Evolutionary conservation across 1,140 invertebrate species (phyloP), one percentile per base, ranked within the genome.

Genomic region (Apis laboriosa): DNA sequence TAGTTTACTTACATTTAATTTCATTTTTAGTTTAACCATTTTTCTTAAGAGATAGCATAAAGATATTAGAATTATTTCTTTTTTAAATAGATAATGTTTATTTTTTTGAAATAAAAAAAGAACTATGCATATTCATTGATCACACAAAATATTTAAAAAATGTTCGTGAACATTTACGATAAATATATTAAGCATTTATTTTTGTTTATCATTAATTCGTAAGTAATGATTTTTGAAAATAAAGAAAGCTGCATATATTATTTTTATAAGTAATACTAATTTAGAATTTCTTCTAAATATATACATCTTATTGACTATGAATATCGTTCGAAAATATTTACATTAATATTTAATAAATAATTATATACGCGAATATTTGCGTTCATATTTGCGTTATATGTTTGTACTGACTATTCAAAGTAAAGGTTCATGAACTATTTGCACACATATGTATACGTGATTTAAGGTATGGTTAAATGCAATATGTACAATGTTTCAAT

Each of bases 401-500:
- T 49, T 11, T 68, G 19, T 1, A 43, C 5, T 13, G 21, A 49
- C 12, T 15, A 1, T 3, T 13, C 21, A 68, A 68, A 68, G 0
- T 24, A 72, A 34, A 56, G 17, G 28, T 56, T 72, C 17, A 56
- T 56, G 17, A 56, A 64, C 11, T 17, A 68, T 49, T 49, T 49
- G 5, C 13, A 7, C 13, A 49, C 12, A 21, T 21, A 5, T 68
- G 17, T 19, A 67, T 49, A 43, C 7, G 11, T 0, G 21, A n/a
- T 43, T 68, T 72, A 63, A 73, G 13, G 51, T 4, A 53, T 7
- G 34, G 21, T 51, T 56, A 21, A 17, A 60, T 67, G 63, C 17
- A 24, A 75, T 80, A 21, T 66, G 56, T n/a, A 55, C 34, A 43
- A 43, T 17, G 21, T 75, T 55, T 66, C n/a, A 49, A 49, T 49